These are phyloP conservation scores for Spatulosminthurus flaviceps DNA, from an alignment of 2,888 invertebrate genomes.

Conservation along the genomic window DNA sequence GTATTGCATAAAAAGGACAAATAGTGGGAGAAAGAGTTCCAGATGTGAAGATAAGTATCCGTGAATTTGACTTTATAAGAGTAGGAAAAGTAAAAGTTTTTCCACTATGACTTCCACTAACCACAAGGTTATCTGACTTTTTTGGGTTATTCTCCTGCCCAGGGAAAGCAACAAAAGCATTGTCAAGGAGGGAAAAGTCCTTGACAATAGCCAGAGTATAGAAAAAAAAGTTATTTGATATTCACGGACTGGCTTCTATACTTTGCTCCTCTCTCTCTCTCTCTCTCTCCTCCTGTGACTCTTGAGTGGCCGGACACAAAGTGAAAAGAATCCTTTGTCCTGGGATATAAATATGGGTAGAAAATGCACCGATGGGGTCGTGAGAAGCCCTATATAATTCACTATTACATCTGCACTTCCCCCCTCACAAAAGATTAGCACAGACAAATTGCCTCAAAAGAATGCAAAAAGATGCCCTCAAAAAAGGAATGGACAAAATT, in stretches of 20 bases:
- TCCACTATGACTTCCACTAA: background rate
- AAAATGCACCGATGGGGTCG: background rate
- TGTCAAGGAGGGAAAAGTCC: background rate
- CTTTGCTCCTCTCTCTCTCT: too few relatives aligned
- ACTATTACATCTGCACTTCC: background rate
- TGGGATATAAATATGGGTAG: constrained; percentile 10
- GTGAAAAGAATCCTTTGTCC: constrained; percentile 20
- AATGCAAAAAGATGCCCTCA: too few relatives aligned
- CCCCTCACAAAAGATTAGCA: constrained; percentile 6
- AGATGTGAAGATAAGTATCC: constrained; percentile 18
- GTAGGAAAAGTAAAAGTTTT: constrained; percentile 9
- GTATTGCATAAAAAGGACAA: constrained; percentile 10
- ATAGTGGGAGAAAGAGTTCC: constrained; percentile 9
- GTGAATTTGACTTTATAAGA: constrained; percentile 18
- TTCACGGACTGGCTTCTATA: constrained; percentile 24
- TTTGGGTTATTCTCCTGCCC: background rate
- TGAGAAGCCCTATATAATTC: background rate
- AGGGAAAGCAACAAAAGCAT: constrained; percentile 5
- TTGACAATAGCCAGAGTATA: constrained; percentile 20
- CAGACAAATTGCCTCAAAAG: background rate
- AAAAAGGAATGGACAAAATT: background rate
- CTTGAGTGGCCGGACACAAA: constrained; percentile 24
- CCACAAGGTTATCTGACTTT: background rate
- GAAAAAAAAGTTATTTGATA: constrained; percentile 4
- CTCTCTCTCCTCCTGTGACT: constrained; percentile 16